Base-by-base conservation (phyloP, 2,888 invertebrate species). In the Acanthosepion esculentum region DNA sequence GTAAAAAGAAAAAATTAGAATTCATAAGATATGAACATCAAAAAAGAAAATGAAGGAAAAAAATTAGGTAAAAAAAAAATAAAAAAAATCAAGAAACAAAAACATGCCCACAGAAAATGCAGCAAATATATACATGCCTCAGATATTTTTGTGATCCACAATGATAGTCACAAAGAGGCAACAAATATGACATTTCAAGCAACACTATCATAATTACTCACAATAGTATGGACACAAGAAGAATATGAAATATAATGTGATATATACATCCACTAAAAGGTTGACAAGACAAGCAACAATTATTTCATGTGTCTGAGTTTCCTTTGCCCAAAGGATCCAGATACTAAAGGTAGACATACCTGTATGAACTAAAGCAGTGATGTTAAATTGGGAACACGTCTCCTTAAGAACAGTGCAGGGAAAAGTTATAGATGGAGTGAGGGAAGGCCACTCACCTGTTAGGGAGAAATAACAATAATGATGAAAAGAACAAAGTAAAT, bases 291-390 rank as follows among this genome's bases (percentile, higher is more conserved):
- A 78, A 78, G 78, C n/a, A n/a, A 78, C 78, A 78, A 78, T 78
- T 78, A 78, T 78, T 78, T 78, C 64, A 78, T 78, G 78, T 78
- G n/a, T 78, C n/a, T n/a, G n/a, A n/a, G n/a, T n/a, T 78, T 33
- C 78, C 78, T 78, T 92, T 48, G 48, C 48, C 29, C 12, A 48
- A 92, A 92, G 93, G 93, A 15, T 92, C 53, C 48, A 92, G 93
- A 50, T 41, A 53, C 53, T 53, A 41, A 92, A 92, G 93, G 53
- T 92, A 92, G 48, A 94, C 94, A 55, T 94, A 94, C 94, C 94
- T 94, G 94, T 55, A 64, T 94, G 94, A 64, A 94, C 94, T 94
- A 64, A 64, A 64, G 94, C 64, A 64, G 94, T 94, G 94, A 94
- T 94, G 94, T 94, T 94, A 94, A 64, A 64, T 64, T 94, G 94